Percentiles rank a stretch among this genome's conserved stretches.
Evolutionary conservation across 2,888 invertebrate species (phyloP).

Genomic region (Pteria penguin): DNA sequence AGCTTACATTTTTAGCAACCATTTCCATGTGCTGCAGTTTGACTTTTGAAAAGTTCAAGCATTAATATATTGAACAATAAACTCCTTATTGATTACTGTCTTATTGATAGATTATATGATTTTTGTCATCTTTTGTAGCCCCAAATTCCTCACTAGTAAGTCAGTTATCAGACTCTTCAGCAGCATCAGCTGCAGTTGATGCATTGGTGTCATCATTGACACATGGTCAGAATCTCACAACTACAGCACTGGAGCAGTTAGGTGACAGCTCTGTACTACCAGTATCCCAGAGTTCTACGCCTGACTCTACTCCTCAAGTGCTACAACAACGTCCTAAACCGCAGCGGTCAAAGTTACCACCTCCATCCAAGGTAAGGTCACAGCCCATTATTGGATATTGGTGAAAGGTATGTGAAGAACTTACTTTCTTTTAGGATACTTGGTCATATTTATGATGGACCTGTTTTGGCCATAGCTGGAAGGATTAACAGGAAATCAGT

Average conservation of each 20-base stretch:
- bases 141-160: conserved; percentile 4
- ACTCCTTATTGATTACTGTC: too few relatives aligned
- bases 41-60: too few relatives aligned
- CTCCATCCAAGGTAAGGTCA: conserved; percentile 89
- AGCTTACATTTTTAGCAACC: too few relatives aligned
- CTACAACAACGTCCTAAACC: conserved; percentile 83
- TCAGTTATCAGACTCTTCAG: conserved; percentile 1
- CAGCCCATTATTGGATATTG: too few relatives aligned
- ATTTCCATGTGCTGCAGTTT: too few relatives aligned
- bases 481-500: too few relatives aligned
- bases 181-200: conserved; percentile 37
- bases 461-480: too few relatives aligned
- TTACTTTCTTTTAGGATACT: too few relatives aligned
- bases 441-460: too few relatives aligned
- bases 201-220: conserved; percentile 42
- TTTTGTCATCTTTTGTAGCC: background rate
- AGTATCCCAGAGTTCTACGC: conserved; percentile 47
- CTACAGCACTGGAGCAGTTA: conserved; percentile 19
- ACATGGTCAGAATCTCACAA: conserved; percentile 29
- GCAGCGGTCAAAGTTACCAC: conserved; percentile 85
- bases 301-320: conserved; percentile 43
- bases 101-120: too few relatives aligned
- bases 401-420: too few relatives aligned
- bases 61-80: too few relatives aligned
- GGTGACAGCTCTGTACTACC: conserved; percentile 43